Evolutionary conservation across 2,113 vertebrate species (phyloP).

Genomic region (Tautogolabrus adspersus): DNA sequence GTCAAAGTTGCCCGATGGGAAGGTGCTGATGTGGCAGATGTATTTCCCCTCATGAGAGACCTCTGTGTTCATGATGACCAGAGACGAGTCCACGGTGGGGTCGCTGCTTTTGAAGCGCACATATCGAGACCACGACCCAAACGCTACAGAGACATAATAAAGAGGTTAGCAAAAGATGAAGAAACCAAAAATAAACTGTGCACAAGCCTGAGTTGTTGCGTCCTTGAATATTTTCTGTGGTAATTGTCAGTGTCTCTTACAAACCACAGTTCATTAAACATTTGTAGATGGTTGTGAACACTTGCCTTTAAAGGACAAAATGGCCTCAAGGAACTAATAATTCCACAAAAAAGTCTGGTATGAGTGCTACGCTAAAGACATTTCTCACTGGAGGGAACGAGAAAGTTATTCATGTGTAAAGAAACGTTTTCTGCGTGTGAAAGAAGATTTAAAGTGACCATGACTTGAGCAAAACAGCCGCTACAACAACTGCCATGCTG

Average conservation of each 20-base stretch:
- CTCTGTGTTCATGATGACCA: conserved; percentile 75
- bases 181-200: not conserved
- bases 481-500: not conserved
- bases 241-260: not conserved
- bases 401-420: not conserved
- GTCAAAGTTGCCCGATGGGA: conserved; percentile 79
- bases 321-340: conserved; percentile 4
- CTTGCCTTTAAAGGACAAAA: not conserved
- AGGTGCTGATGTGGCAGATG: conserved; percentile 73
- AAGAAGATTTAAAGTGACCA: not conserved
- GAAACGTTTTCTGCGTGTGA: not conserved
- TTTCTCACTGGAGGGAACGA: not conserved
- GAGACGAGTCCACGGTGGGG: conserved; percentile 70
- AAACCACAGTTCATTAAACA: conserved; percentile 2
- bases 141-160: conserved; percentile 42
- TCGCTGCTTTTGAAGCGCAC: conserved; percentile 72
- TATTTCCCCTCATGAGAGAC: conserved; percentile 76
- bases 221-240: not conserved
- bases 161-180: no score
- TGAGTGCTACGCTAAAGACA: no score
- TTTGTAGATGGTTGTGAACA: not conserved
- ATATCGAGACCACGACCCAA: conserved; percentile 52
- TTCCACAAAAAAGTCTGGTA: not conserved
- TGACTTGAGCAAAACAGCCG: not conserved
- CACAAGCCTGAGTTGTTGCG: no score